Base-by-base conservation (phyloP, 2,888 invertebrate species). In the Callyntrura guangdongensis region DNA sequence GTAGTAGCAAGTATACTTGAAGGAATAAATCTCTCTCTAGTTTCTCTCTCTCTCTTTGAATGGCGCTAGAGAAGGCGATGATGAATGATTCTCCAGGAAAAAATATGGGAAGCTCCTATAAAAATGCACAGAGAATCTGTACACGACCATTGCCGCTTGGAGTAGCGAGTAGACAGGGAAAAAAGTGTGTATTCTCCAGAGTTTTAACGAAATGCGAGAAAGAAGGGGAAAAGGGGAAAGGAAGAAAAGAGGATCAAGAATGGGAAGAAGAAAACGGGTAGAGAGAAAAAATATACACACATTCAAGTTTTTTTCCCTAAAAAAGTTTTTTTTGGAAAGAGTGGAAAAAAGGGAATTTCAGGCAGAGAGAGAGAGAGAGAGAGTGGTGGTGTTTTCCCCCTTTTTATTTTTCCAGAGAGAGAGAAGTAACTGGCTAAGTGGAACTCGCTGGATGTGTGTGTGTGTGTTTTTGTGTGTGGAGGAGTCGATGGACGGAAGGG, bases 61-160 rank as follows among this genome's bases (percentile, higher is more conserved):
- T 56, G 56, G 53, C 14, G 82, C 17, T 11, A 49, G 77, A n/a
- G n/a, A n/a, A 89, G 89, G 89, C 84, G 89, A 89, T 89, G 89
- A 89, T 89, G 89, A 89, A 89, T 89, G 89, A 56, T 84, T 17
- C 20, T 79, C 27, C 0, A 9, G 25, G 9, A n/a, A 27, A 79
- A 79, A 25, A 53, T 47, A 9, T 36, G 17, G 72, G 47, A n/a
- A n/a, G 6, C 53, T 72, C 17, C 67, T 8, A 53, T 49, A 84
- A 27, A 69, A 84, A 49, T n/a, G n/a, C n/a, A n/a, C n/a, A n/a
- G n/a, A n/a, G n/a, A n/a, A n/a, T n/a, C n/a, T n/a, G 6, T 47
- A n/a, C 56, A 56, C 8, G 56, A 56, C 11, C 8, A 82, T 59
- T 82, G 59, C 12, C 45, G 25, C 47, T 64, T 84, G 22, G 22